Evolutionary conservation across 2,113 vertebrate genomes (phyloP).

Genomic region (Lamprotornis superbus): DNA sequence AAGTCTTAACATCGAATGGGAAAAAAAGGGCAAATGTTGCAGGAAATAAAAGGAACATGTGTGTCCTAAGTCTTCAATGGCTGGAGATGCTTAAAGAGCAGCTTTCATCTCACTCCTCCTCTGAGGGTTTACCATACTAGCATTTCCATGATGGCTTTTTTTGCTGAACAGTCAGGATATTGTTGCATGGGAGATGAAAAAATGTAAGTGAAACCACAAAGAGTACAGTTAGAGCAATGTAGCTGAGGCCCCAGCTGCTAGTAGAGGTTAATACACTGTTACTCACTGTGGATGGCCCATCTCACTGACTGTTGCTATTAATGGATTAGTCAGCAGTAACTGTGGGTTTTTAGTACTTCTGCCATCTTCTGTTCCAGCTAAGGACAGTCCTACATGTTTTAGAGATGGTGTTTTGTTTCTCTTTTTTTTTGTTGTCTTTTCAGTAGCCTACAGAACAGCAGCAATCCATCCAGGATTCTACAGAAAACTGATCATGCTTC

Average conservation of each 20-base stretch:
- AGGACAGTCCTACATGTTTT: neutral
- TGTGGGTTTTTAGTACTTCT: neutral
- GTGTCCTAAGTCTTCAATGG: conserved; percentile 19
- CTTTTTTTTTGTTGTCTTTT: neutral
- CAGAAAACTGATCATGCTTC: neutral
- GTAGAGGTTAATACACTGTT: neutral
- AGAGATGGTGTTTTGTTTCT: neutral
- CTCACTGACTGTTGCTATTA: neutral
- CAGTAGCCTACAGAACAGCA: neutral
- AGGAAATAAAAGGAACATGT: conserved; percentile 58
- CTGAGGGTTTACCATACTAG: conserved; percentile 28
- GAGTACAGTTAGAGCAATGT: neutral
- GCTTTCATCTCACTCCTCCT: conserved; percentile 51
- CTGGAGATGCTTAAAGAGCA: conserved; percentile 58
- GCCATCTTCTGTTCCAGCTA: neutral
- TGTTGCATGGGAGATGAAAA: conserved; percentile 37
- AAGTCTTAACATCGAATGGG: neutral
- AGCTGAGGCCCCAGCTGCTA: neutral
- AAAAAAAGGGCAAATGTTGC: conserved; percentile 37
- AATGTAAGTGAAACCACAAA: conserved; percentile 3
- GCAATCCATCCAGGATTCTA: neutral
- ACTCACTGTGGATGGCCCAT: neutral
- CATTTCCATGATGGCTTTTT: conserved; percentile 9
- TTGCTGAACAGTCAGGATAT: conserved; percentile 52
- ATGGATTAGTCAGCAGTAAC: neutral